These are phyloP conservation scores for Sprattus sprattus DNA, from an alignment of 2,113 vertebrate species.

Conservation along the genomic window DNA sequence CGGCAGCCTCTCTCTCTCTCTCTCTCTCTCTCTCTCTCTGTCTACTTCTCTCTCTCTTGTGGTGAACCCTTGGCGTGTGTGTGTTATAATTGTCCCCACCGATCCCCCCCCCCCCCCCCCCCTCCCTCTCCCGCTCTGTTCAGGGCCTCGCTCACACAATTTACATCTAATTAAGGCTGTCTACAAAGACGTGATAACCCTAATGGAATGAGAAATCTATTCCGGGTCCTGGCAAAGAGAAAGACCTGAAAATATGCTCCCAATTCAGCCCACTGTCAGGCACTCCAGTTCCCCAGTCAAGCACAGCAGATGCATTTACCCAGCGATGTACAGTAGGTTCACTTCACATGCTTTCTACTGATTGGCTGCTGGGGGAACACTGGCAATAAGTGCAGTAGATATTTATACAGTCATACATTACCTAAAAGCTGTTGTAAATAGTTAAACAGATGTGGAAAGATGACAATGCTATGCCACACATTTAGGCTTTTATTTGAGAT, in stretches of 20 bases:
- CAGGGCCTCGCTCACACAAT: conserved; percentile 62
- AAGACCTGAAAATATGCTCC: conserved; percentile 29
- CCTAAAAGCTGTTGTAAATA: neutral
- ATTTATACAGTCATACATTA: neutral
- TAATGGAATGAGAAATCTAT: conserved; percentile 66
- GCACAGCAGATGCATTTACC: neutral
- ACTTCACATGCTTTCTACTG: neutral
- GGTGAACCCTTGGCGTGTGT: neutral
- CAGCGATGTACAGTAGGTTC: neutral
- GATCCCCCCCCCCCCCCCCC: conserved; percentile 15
- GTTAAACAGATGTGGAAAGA: neutral
- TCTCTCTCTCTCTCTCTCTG: conserved; percentile 20
- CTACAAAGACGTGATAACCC: conserved; percentile 61
- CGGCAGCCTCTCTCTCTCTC: neutral
- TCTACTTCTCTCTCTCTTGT: neutral
- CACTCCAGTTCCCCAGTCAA: neutral
- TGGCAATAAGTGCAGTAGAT: neutral
- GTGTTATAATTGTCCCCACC: neutral
- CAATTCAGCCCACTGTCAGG: neutral
- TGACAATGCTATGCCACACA: neutral
- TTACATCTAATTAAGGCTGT: conserved; percentile 71
- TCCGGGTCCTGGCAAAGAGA: conserved; percentile 49
- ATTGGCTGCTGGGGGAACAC: neutral
- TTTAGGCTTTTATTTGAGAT: neutral
- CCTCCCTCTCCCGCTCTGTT: conserved; percentile 52